A percentile compares a stretch with the other conserved stretches of the same genome.
Conservation (phyloP, 2,113 vertebrate species). For the Nipponia nippon region DNA sequence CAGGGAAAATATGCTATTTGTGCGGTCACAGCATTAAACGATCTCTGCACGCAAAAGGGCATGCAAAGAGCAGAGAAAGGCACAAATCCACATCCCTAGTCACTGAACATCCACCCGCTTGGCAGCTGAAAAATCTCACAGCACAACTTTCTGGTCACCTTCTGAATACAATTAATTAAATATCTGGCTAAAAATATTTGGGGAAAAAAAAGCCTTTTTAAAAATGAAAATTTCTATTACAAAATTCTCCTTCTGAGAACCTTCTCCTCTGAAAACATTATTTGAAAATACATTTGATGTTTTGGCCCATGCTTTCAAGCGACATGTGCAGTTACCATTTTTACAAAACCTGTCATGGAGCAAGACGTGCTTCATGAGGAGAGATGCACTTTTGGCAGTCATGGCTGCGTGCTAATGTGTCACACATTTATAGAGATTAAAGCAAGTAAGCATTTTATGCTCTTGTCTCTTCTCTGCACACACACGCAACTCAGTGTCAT, state of each 20-base stretch:
- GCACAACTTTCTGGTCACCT: not conserved
- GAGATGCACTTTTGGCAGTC: not conserved
- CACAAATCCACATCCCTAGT: conserved; percentile 33
- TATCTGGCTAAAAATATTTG: not conserved
- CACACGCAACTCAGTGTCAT: not conserved
- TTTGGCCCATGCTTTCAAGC: not conserved
- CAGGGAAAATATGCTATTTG: not conserved
- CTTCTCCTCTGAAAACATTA: not conserved
- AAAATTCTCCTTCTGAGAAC: not conserved
- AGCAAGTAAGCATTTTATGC: not conserved
- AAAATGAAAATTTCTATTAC: not conserved
- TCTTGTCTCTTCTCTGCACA: not conserved
- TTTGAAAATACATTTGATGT: not conserved
- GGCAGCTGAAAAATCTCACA: not conserved
- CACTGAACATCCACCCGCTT: not conserved
- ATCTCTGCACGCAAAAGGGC: not conserved
- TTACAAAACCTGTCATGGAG: not conserved
- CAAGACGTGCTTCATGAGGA: not conserved
- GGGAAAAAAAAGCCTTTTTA: not conserved
- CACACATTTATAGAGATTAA: not conserved
- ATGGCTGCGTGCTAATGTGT: not conserved
- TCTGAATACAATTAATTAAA: not conserved
- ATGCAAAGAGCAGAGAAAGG: conserved; percentile 35
- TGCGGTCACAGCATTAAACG: conserved; percentile 56
- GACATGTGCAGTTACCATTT: not conserved